Evolutionary conservation across 2,888 invertebrate genomes (phyloP), one percentile per base, ranked within the genome.

Genomic region (Leptopilina drosophilae): DNA sequence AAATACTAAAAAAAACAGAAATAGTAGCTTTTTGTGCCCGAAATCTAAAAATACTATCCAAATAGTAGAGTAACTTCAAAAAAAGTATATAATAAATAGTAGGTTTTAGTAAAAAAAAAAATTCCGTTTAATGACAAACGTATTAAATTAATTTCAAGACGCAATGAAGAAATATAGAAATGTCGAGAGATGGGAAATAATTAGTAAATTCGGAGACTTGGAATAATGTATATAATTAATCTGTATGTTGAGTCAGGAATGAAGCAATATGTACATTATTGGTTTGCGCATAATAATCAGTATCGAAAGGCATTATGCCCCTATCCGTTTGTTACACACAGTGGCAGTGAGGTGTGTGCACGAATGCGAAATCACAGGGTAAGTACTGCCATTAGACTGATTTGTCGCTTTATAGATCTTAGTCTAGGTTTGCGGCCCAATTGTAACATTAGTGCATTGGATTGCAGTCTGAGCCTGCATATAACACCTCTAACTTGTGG

Each of bases 351-450:
- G 67, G 77, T 66, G 77, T 33, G 59, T 77, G 56, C 56, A 40
- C 49, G 53, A 53, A 66, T 40, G 20, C 59, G 66, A 77, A 75
- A 77, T 64, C 67, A 77, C 73, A 82, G 42, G 64, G 26, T 33
- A 64, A 75, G 78, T 67, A 76, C 75, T 64, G 79, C 77, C 86
- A 87, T 87, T 88, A 89, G 86, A 85, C 88, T 91, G 91, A 91
- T 91, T 91, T 91, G 91, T 91, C 89, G 91, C 91, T 91, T 91
- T 91, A 91, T 91, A 91, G 91, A 91, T 91, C 91, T 91, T 91
- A 90, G 90, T 88, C 89, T 87, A 86, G 84, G 78, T 81, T 89
- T 87, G 87, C 85, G 77, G 82, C 77, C 80, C 82, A 81, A 82
- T 82, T 76, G 79, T 83, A 83, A 84, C 85, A 84, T 87, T 86